Percentiles rank a stretch among this genome's conserved stretches.
These are phyloP conservation scores for Pseudotriccus pelzelni DNA, from an alignment of 2,797 vertebrate species.

Conservation along the genomic window DNA sequence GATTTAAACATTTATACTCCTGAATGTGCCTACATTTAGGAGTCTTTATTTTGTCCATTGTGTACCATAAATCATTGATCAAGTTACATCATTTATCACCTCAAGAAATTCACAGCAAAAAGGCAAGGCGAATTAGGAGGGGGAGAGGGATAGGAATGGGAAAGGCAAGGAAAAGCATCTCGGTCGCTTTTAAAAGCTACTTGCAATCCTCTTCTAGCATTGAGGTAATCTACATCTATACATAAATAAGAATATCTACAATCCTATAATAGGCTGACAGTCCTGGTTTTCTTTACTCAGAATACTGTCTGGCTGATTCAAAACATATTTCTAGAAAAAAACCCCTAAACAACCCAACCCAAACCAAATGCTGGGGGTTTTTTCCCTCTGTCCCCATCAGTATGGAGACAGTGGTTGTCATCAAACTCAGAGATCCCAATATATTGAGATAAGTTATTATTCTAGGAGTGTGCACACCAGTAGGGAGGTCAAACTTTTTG, in stretches of 20 bases:
- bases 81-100: background rate
- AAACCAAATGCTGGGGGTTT: accelerated
- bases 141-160: background rate
- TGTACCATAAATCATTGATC: background rate
- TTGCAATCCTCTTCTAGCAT: background rate
- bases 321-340: background rate
- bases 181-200: background rate
- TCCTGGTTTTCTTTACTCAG: background rate
- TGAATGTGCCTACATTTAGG: background rate
- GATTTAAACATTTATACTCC: background rate
- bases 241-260: background rate
- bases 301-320: background rate
- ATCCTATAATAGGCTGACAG: background rate
- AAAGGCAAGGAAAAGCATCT: background rate
- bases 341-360: background rate
- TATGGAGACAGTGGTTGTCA: background rate
- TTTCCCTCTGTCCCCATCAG: background rate
- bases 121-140: background rate
- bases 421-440: background rate
- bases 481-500: background rate
- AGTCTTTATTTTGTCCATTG: background rate
- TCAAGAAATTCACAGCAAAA: background rate
- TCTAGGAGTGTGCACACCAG: background rate
- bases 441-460: background rate
- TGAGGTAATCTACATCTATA: background rate